These are phyloP conservation scores for Holothuria scabra DNA, from an alignment of 53 echinoderm and acorn worm genomes.

Conservation along the genomic window DNA sequence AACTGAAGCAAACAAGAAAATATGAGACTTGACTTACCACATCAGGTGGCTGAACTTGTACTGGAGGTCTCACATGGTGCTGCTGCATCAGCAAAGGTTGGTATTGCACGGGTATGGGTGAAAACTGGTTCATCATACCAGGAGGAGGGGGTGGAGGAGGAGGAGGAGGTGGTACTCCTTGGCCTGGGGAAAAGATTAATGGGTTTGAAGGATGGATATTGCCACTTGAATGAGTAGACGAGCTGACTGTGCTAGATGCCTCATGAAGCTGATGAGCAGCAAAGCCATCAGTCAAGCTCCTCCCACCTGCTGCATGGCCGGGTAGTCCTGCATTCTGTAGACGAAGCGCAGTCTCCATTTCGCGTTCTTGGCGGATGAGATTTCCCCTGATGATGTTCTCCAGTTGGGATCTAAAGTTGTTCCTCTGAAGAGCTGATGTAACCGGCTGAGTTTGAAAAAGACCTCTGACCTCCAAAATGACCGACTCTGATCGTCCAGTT, in stretches of 20 bases:
- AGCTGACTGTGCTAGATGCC: conserved; percentile 62
- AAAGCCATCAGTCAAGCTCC: conserved; percentile 22
- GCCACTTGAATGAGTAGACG: conserved; percentile 38
- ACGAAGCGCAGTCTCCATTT: conserved; percentile 73
- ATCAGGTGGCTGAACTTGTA: background rate
- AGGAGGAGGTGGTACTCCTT: background rate
- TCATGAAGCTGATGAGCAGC: conserved; percentile 49
- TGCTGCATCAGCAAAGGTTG: background rate
- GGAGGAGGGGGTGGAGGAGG: conserved; percentile 36
- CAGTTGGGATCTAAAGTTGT: conserved; percentile 72
- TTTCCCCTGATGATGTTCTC: conserved; percentile 83
- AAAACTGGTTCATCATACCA: conserved; percentile 35
- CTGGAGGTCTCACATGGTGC: background rate
- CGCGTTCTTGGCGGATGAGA: conserved; percentile 78
- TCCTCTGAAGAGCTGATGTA: conserved; percentile 67
- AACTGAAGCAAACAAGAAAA: no score
- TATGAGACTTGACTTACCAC: background rate
- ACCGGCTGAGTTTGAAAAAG: conserved; percentile 74
- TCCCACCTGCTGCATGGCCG: conserved; percentile 46
- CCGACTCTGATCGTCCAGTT: conserved; percentile 30
- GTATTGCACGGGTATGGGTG: conserved; percentile 11
- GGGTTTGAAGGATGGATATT: conserved; percentile 36
- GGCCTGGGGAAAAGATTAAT: background rate
- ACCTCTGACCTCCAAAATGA: conserved; percentile 52
- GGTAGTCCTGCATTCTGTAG: conserved; percentile 76